A percentile compares a stretch with the other conserved stretches of the same genome.
Evolutionary conservation across 2,113 vertebrate species (phyloP).

Genomic region (Ageneiosus marmoratus): DNA sequence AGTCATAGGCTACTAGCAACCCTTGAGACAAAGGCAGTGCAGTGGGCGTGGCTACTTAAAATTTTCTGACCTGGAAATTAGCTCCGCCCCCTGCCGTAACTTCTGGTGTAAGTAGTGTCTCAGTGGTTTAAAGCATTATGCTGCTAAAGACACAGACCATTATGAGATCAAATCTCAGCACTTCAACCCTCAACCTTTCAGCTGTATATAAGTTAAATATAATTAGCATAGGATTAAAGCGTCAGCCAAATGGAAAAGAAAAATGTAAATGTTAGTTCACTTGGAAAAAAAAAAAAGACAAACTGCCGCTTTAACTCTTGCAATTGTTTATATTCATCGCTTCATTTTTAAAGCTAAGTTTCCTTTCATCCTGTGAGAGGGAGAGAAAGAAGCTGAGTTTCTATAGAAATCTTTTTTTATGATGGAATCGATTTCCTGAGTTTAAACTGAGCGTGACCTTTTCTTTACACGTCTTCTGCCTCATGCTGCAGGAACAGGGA

Average conservation of each 20-base stretch:
- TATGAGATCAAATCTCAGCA: neutral
- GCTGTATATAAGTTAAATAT: neutral
- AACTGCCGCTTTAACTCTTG: neutral
- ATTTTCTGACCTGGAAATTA: neutral
- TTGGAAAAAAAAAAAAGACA: neutral
- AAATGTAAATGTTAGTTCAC: too few species aligned
- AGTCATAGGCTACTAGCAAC: too few species aligned
- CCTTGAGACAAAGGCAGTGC: too few species aligned
- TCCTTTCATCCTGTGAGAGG: conserved; percentile 30
- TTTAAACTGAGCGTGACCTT: neutral
- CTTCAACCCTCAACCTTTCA: neutral
- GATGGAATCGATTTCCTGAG: conserved; percentile 62
- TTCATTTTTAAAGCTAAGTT: conserved; percentile 58
- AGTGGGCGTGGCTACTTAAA: neutral
- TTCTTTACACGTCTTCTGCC: neutral
- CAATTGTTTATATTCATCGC: conserved; percentile 37
- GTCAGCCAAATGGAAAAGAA: neutral
- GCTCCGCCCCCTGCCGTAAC: neutral
- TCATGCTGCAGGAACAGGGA: neutral
- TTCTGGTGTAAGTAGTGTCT: neutral
- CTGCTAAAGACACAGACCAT: neutral
- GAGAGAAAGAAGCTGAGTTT: neutral
- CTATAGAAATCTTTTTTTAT: conserved; percentile 35
- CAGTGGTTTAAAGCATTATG: neutral
- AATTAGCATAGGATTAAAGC: neutral